Conservation (phyloP, 2,888 invertebrate species). For the Parnassius glacialis region DNA sequence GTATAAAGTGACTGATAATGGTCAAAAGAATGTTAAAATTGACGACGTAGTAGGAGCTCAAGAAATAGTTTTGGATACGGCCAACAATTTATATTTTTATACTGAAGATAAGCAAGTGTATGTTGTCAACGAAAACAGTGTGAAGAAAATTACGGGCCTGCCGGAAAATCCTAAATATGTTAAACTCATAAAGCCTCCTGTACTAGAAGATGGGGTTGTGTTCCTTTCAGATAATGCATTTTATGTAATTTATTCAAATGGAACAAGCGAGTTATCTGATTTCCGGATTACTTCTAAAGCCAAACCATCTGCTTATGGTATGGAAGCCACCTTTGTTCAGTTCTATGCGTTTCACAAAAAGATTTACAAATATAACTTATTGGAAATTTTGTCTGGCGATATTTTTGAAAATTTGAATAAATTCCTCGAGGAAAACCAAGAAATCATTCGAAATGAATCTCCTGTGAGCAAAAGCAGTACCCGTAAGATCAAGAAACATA, state of each 20-base stretch:
- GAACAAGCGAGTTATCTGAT: constrained; percentile 36
- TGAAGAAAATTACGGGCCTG: constrained; percentile 50
- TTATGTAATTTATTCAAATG: constrained; percentile 49
- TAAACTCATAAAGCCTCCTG: constrained; percentile 48
- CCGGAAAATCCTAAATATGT: constrained; percentile 42
- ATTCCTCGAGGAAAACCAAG: neutral
- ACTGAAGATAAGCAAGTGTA: constrained; percentile 45
- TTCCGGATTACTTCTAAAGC: constrained; percentile 25
- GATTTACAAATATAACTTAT: constrained; percentile 59
- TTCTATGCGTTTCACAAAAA: constrained; percentile 59
- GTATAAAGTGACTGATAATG: constrained; percentile 55
- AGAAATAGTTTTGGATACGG: constrained; percentile 52
- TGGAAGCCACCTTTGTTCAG: constrained; percentile 52
- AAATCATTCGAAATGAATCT: no score
- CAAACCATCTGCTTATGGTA: constrained; percentile 49
- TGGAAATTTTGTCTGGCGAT: constrained; percentile 30
- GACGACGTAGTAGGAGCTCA: constrained; percentile 46
- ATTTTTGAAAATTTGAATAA: constrained; percentile 1
- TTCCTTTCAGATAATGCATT: constrained; percentile 42
- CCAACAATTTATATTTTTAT: constrained; percentile 54
- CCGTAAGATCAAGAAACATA: no score
- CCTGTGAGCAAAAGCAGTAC: no score
- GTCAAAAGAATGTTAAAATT: constrained; percentile 48
- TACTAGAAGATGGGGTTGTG: constrained; percentile 43
- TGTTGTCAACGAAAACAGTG: constrained; percentile 40